phyloP scores from a whole-genome alignment of 1,140 invertebrate genomes.

The Agrilus planipennis region DNA sequence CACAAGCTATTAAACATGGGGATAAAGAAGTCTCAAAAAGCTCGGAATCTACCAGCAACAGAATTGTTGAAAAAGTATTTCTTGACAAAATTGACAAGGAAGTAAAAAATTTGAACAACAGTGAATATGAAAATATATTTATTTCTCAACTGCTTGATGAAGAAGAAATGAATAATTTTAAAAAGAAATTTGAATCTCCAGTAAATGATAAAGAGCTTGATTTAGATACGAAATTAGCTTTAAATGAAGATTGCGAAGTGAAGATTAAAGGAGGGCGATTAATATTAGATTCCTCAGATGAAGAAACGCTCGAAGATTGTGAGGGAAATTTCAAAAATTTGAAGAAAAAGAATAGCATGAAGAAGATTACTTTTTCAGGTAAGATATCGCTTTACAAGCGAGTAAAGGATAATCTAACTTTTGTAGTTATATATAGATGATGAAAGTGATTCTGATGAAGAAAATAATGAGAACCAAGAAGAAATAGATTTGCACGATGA shows the following conservation, averaged over 20 bases:
- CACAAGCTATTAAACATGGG: slow-evolving; percentile 13
- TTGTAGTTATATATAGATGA: slow-evolving; percentile 35
- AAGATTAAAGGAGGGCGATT: slow-evolving; percentile 10
- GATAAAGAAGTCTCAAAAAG: neutral
- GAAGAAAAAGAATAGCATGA: slow-evolving; percentile 15
- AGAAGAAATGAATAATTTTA: slow-evolving; percentile 28
- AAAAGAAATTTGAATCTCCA: slow-evolving; percentile 29
- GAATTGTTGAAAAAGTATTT: neutral
- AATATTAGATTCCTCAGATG: slow-evolving; percentile 22
- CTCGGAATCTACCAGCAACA: neutral
- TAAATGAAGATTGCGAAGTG: slow-evolving; percentile 17
- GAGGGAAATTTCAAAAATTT: slow-evolving; percentile 13
- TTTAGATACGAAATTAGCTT: no score
- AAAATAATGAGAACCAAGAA: slow-evolving; percentile 34
- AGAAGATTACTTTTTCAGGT: slow-evolving; percentile 22
- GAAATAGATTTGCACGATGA: slow-evolving; percentile 27
- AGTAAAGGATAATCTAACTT: slow-evolving; percentile 8
- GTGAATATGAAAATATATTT: slow-evolving; percentile 20
- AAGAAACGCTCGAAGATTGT: slow-evolving; percentile 18
- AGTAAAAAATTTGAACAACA: slow-evolving; percentile 16
- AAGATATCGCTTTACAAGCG: neutral
- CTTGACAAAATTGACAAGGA: slow-evolving; percentile 3
- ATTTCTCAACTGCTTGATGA: slow-evolving; percentile 30
- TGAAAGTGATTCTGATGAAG: slow-evolving; percentile 33
- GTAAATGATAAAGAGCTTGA: no score